phyloP scores from a whole-genome alignment of 2,113 vertebrate species.

The Tragulus kanchil region DNA sequence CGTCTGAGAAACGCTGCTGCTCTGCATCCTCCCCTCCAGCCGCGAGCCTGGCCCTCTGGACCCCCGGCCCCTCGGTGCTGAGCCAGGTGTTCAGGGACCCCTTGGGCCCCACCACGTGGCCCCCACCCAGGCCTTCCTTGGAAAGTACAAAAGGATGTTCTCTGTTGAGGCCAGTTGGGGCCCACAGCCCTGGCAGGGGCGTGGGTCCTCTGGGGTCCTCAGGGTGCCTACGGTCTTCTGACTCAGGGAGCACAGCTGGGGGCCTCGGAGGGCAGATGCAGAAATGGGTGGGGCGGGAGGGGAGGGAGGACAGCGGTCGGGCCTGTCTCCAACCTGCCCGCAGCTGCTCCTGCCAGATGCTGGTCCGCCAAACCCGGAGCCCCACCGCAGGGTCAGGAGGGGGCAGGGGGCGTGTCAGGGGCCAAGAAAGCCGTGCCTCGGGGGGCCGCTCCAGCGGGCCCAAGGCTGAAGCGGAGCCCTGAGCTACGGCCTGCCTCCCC shows the following conservation, averaged over 20 bases:
- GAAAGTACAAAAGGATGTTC: background rate
- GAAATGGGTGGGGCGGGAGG: background rate
- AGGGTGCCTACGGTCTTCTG: background rate
- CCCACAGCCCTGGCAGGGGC: fast-evolving
- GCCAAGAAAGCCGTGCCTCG: background rate
- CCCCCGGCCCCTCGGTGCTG: background rate
- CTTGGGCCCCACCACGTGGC: background rate
- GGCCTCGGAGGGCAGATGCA: background rate
- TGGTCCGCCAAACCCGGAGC: background rate
- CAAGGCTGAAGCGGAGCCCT: background rate
- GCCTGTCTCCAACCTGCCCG: no score
- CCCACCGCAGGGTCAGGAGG: background rate
- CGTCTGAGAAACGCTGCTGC: background rate
- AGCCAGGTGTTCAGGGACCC: background rate
- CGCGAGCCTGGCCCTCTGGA: background rate
- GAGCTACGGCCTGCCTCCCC: background rate
- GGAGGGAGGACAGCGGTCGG: background rate
- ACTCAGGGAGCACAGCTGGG: background rate
- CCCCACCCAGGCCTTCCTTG: background rate
- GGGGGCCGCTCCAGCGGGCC: background rate
- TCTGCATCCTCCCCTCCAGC: background rate
- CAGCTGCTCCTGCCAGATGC: background rate
- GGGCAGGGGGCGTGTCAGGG: no score
- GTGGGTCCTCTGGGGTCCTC: background rate
- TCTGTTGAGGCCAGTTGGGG: background rate